Conservation (phyloP, 2,888 invertebrate species). For the Ochlodes sylvanus region DNA sequence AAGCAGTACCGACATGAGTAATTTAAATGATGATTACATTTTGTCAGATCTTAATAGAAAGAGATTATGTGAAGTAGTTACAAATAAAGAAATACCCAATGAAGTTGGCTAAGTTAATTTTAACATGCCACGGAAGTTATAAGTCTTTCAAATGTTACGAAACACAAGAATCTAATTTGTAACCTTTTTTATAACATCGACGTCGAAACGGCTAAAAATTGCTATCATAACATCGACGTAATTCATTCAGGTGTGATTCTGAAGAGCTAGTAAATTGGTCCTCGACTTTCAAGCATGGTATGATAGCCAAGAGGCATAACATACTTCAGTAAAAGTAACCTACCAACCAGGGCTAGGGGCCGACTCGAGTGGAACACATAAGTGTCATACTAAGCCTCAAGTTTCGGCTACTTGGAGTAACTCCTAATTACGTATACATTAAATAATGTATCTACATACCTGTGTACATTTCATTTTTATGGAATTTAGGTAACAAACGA, state of each 20-base stretch:
- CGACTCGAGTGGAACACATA: slow-evolving; percentile 25
- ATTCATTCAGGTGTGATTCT: slow-evolving; percentile 31
- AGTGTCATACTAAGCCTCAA: slow-evolving; percentile 23
- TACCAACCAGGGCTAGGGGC: slow-evolving; percentile 21
- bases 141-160: too few species aligned
- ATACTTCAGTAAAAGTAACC: slow-evolving; percentile 36
- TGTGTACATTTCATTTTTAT: too few species aligned
- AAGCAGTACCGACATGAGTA: too few species aligned
- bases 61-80: too few species aligned
- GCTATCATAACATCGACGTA: neutral
- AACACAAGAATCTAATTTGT: too few species aligned
- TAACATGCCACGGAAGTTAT: neutral
- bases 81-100: too few species aligned
- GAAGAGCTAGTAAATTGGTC: slow-evolving; percentile 32
- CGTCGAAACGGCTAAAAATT: neutral
- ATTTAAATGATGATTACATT: too few species aligned
- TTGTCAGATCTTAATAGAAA: too few species aligned
- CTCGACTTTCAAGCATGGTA: slow-evolving; percentile 26
- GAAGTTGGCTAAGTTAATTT: too few species aligned
- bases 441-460: too few species aligned
- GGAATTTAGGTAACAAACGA: too few species aligned
- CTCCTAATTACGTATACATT: slow-evolving; percentile 10
- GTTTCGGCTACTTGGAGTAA: slow-evolving; percentile 15
- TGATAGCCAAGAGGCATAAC: slow-evolving; percentile 37
- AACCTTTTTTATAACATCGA: too few species aligned